A percentile compares a stretch with the other conserved stretches of the same genome.
Evolutionary conservation across 2,113 vertebrate genomes (phyloP).

Genomic region (Copsychus sechellarum): DNA sequence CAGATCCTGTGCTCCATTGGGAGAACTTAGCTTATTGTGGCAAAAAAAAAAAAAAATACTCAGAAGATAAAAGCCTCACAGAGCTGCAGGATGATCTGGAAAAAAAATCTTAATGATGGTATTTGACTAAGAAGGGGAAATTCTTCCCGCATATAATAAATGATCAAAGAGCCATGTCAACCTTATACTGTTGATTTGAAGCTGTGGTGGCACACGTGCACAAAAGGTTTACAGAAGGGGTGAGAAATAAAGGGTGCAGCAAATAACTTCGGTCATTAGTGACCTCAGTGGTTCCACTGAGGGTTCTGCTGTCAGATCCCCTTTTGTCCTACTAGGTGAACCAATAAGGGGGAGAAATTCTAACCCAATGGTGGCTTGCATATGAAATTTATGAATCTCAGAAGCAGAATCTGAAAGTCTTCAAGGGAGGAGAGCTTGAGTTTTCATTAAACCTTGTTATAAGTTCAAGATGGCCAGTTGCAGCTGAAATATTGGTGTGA

Average conservation of each 20-base stretch:
- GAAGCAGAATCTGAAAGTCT: neutral
- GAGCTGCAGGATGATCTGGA: neutral
- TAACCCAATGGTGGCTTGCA: neutral
- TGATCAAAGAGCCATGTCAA: neutral
- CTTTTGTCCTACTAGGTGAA: neutral
- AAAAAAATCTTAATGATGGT: neutral
- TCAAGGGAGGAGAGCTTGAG: neutral
- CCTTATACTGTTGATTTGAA: neutral
- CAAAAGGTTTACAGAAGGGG: neutral
- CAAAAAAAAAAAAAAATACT: neutral
- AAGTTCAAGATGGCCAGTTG: neutral
- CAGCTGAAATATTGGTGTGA: neutral
- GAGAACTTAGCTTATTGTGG: neutral
- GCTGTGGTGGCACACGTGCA: neutral
- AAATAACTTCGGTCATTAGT: neutral
- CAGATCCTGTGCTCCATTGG: neutral
- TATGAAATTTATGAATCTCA: neutral
- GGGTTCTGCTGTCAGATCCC: neutral
- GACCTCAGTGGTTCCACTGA: neutral
- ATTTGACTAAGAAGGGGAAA: neutral
- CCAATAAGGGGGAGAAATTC: neutral
- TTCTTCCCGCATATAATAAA: neutral
- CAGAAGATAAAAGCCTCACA: neutral
- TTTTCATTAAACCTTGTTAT: neutral
- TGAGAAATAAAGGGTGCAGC: neutral